Evolutionary conservation across 2,888 invertebrate genomes (phyloP).

Genomic region (Tanytarsus gracilentus): DNA sequence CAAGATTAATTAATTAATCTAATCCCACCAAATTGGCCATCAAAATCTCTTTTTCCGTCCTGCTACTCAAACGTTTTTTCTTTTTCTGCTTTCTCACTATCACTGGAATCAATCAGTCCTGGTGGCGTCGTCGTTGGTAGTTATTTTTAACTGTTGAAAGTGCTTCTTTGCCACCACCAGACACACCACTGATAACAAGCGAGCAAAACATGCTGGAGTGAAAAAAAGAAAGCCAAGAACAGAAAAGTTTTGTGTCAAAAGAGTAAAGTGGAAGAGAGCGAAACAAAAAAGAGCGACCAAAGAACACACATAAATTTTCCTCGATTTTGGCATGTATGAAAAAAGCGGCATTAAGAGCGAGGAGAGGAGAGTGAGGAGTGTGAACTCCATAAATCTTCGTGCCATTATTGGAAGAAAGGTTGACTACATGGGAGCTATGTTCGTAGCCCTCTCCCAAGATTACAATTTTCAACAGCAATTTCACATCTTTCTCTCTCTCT

Average conservation of each 20-base stretch:
- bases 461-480: slow-evolving; percentile 28
- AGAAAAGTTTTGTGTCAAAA: slow-evolving; percentile 7
- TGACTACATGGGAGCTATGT: too few relatives aligned
- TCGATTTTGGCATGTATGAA: slow-evolving; percentile 17
- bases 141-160: slow-evolving; percentile 10
- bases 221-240: background rate
- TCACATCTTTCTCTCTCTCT: background rate
- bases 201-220: background rate
- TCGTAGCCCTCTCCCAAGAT: slow-evolving; percentile 14
- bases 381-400: slow-evolving; percentile 28
- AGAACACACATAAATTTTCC: slow-evolving; percentile 25
- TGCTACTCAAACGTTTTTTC: too few relatives aligned
- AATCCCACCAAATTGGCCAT: too few relatives aligned
- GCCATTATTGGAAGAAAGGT: slow-evolving; percentile 27
- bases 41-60: too few relatives aligned
- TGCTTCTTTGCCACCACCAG: background rate
- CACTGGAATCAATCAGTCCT: slow-evolving; percentile 21
- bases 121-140: slow-evolving; percentile 20
- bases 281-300: background rate
- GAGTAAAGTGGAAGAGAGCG: background rate
- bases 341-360: slow-evolving; percentile 4
- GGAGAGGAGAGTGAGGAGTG: slow-evolving; percentile 3
- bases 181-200: background rate
- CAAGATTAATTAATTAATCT: too few relatives aligned
- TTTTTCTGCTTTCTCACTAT: background rate